Evolutionary conservation across 2,888 invertebrate genomes (phyloP), one percentile per base, ranked within the genome.

Genomic region (Cataglyphis cursor): DNA sequence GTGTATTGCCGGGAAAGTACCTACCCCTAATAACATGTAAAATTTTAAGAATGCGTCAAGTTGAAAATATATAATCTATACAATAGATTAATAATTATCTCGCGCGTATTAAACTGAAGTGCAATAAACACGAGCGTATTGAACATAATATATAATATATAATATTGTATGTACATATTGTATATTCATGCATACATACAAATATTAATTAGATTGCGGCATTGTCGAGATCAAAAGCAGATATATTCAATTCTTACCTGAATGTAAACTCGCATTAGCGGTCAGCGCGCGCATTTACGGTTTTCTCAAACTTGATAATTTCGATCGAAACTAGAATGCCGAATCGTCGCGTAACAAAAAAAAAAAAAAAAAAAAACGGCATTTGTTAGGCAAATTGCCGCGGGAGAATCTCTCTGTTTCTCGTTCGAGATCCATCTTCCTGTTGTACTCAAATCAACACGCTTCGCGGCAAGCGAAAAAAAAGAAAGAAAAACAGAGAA

Each of bases 41-140:
- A 44, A 57, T 57, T 3, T 18, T 59, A 68, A 76, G 59, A 82
- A 28, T 48, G n/a, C 44, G 31, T 12, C 44, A 24, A 24, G 59
- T 61, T 51, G 48, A 68, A 59, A 76, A 68, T 82, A 82, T 44
- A 6, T 35, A 59, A 72, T 15, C 9, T 6, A 1, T 15, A 21
- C 41, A 44, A 80, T 72, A 31, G 59, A 78, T 70, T 78, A 44
- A 35, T 35, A 78, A 70, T 57, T 70, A 70, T 72, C 78, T 59
- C 35, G 72, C 41, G n/a, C 21, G 3, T 21, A 0, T 18, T 18
- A 35, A 15, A 38, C n/a, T 31, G 3, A 15, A 59, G n/a, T 10
- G 3, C 31, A 24, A 38, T 24, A 4, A 38, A 76, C 15, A 57
- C 54, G 15, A 54, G 18, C 10, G 21, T 18, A 48, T 64, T 21